Evolutionary conservation across 2,888 invertebrate genomes (phyloP).

Genomic region (Idaea dimidiata): DNA sequence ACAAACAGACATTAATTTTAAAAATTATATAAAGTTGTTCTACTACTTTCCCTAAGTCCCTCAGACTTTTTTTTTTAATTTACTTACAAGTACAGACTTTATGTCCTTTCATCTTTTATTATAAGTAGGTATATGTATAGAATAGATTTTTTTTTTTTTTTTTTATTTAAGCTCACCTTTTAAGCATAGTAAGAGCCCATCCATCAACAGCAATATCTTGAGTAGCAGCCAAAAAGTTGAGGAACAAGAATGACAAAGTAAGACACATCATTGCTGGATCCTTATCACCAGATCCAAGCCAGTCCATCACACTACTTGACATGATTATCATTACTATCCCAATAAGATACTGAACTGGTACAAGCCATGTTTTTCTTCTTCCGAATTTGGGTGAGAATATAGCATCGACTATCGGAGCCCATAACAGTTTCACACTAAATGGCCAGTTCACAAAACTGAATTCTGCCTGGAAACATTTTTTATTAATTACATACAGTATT

Average conservation of each 20-base stretch:
- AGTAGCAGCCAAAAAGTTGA: constrained; percentile 98
- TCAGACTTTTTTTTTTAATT: too few relatives aligned
- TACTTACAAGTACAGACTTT: too few relatives aligned
- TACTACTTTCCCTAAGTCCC: too few relatives aligned
- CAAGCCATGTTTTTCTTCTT: constrained; percentile 96
- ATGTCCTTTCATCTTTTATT: too few relatives aligned
- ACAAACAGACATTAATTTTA: too few relatives aligned
- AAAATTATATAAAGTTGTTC: too few relatives aligned
- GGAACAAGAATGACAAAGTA: constrained; percentile 91
- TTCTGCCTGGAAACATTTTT: constrained; percentile 83
- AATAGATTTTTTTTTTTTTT: background rate
- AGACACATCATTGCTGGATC: constrained; percentile 88
- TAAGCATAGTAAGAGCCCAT: constrained; percentile 99
- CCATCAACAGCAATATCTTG: constrained; percentile 99
- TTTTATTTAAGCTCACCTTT: constrained; percentile 81
- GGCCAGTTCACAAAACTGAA: constrained; percentile 98
- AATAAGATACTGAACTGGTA: constrained; percentile 95
- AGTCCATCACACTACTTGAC: constrained; percentile 86
- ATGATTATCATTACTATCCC: constrained; percentile 94
- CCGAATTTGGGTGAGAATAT: constrained; percentile 92
- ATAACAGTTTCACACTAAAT: constrained; percentile 94
- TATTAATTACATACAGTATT: background rate
- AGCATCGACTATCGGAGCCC: constrained; percentile 99
- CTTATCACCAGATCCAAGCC: constrained; percentile 85
- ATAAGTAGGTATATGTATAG: too few relatives aligned